Base-by-base conservation (phyloP, 2,888 invertebrate species). In the Parnassius orleans region DNA sequence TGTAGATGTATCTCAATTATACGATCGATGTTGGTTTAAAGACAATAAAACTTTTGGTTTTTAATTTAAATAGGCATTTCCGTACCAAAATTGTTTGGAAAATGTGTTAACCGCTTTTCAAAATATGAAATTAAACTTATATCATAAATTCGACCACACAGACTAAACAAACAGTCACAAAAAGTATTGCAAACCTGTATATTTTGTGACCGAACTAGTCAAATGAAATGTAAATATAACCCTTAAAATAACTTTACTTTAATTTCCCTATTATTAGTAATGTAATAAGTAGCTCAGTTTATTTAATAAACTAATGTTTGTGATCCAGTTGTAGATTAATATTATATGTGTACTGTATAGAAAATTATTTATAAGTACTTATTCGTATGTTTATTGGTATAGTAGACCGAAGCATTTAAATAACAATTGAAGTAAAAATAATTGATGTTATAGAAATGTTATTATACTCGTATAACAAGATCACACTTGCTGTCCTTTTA, bases 401-500 rank as follows among this genome's bases (percentile, higher is more conserved):
- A 43, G 53, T 53, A 50, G 57, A 53, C 44, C 53, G 48, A 14
- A 43, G 10, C n/a, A 10, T 53, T 54, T 33, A 50, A 53, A 58
- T 14, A 14, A 14, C 12, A 14, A 33, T 7, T 57, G 15, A 50
- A 62, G 9, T 42, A n/a, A 44, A 43, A 55, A 47, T 50, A 53
- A 44, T 62, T 41, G 57, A 62, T 62, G 57, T 62, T 48, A 62
- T 62, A 62, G 57, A 48, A 42, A 10, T 51, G 15, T 53, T 57
- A 47, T 44, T 47, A 61, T 47, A n/a, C n/a, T n/a, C n/a, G n/a
- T n/a, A 56, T 41, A 62, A 54, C 53, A 58, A 54, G 14, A 57
- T 60, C 14, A 58, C 11, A 52, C 57, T 61, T 53, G 53, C 62
- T 62, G 62, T 62, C 57, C 53, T 62, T 62, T 61, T 44, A 48